phyloP scores from a whole-genome alignment of 2,113 vertebrate genomes.

The Macaca mulatta region DNA sequence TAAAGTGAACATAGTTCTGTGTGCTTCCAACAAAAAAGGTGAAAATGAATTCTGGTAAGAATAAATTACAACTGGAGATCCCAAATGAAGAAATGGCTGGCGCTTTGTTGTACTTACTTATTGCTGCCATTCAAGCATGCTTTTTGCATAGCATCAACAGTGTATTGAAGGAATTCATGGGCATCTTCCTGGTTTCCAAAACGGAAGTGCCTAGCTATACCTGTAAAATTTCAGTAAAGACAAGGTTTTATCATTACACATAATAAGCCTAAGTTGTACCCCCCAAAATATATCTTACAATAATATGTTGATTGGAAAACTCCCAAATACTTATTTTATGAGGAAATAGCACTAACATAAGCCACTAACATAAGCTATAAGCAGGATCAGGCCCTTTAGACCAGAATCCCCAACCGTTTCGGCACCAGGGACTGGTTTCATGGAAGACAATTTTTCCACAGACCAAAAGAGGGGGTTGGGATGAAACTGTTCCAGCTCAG shows the following conservation, averaged over 20 bases:
- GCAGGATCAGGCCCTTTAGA: not conserved
- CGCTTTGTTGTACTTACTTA: conserved; percentile 86
- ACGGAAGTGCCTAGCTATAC: conserved; percentile 96
- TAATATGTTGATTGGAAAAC: not conserved
- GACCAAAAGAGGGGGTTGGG: too few species aligned
- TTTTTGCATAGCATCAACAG: conserved; percentile 98
- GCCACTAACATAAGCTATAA: not conserved
- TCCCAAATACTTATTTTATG: not conserved
- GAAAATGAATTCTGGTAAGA: not conserved
- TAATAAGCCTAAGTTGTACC: too few species aligned
- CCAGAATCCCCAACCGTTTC: not conserved
- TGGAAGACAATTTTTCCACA: too few species aligned
- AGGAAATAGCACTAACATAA: not conserved
- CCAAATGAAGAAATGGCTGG: not conserved
- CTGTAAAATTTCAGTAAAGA: conserved; percentile 81
- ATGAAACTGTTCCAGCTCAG: too few species aligned
- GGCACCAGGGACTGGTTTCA: too few species aligned
- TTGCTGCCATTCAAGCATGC: conserved; percentile 93
- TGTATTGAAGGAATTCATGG: conserved; percentile 96
- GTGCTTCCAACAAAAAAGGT: not conserved
- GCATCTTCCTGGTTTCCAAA: conserved; percentile 98
- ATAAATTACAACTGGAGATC: not conserved
- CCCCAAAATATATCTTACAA: not conserved
- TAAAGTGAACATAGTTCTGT: not conserved
- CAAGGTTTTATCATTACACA: not conserved